Percentiles rank a stretch among this genome's conserved stretches.
Conservation (phyloP, 2,888 invertebrate genomes). For the Adelphocoris suturalis region DNA sequence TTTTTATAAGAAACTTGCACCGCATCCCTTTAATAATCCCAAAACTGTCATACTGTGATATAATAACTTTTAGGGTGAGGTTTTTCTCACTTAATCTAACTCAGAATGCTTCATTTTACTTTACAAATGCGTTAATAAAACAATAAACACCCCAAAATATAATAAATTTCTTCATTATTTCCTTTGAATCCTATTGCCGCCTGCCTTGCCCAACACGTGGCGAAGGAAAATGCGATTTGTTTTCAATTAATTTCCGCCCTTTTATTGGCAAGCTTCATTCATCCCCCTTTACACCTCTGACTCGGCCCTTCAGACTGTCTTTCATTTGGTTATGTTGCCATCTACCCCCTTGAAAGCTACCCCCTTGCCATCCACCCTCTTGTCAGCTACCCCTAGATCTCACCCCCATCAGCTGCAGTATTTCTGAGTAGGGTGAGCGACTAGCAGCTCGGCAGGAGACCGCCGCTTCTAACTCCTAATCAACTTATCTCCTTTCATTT, state of each 20-base stretch:
- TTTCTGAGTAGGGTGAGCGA: too few relatives aligned
- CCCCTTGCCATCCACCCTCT: not conserved
- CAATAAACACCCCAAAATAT: too few relatives aligned
- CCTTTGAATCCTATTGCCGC: not conserved
- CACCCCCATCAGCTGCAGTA: too few relatives aligned
- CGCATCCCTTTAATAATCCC: too few relatives aligned
- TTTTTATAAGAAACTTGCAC: too few relatives aligned
- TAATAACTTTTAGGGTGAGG: too few relatives aligned
- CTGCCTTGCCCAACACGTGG: not conserved
- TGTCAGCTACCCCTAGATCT: too few relatives aligned
- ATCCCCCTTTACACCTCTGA: conserved; percentile 14
- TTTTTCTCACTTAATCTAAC: too few relatives aligned
- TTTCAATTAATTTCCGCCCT: conserved; percentile 59
- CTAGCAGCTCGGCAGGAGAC: conserved; percentile 4
- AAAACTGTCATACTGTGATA: too few relatives aligned
- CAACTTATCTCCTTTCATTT: conserved; percentile 45
- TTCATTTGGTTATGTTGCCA: conserved; percentile 28
- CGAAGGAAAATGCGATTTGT: conserved; percentile 45
- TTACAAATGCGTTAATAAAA: too few relatives aligned
- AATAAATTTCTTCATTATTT: too few relatives aligned
- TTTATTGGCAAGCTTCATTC: conserved; percentile 36
- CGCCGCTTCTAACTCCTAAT: conserved; percentile 31
- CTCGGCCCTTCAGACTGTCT: conserved; percentile 15
- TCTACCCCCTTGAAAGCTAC: not conserved
- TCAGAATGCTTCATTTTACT: too few relatives aligned